A percentile compares a stretch with the other conserved stretches of the same genome.
Evolutionary conservation across 2,888 invertebrate genomes (phyloP).

Genomic region (Apodemia hepburni): DNA sequence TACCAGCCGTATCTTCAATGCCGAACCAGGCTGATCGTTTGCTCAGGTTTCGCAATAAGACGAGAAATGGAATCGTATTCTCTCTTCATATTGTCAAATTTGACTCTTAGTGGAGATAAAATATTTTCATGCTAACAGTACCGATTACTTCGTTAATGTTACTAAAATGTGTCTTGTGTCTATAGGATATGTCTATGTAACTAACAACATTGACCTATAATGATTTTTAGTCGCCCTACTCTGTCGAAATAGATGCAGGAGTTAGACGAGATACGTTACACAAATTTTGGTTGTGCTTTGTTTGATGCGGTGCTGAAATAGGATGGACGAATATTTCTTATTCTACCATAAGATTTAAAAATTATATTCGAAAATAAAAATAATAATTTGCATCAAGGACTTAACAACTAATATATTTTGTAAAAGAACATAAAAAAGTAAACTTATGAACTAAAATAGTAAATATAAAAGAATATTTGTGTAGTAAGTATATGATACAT

Average conservation of each 20-base stretch:
- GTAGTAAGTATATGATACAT: background rate
- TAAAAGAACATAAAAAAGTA: background rate
- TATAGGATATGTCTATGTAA: background rate
- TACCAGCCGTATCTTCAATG: background rate
- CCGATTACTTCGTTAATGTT: background rate
- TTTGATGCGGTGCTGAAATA: background rate
- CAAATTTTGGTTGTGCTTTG: conserved; percentile 1
- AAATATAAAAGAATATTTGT: background rate
- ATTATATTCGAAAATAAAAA: no score
- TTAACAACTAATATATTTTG: background rate
- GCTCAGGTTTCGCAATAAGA: background rate
- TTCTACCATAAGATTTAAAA: background rate
- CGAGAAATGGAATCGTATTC: conserved; percentile 7
- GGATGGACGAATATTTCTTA: background rate
- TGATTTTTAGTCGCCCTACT: background rate
- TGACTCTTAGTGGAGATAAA: background rate
- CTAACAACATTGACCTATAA: background rate
- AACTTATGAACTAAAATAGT: background rate
- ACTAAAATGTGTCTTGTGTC: background rate
- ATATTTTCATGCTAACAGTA: conserved; percentile 3
- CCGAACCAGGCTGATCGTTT: conserved; percentile 2
- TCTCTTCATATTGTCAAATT: background rate
- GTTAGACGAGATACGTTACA: background rate
- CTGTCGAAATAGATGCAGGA: conserved; percentile 9
- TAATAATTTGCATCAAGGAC: background rate